Evolutionary conservation across 2,113 vertebrate genomes (phyloP), one percentile per base, ranked within the genome.

Genomic region (Cinclus cinclus): DNA sequence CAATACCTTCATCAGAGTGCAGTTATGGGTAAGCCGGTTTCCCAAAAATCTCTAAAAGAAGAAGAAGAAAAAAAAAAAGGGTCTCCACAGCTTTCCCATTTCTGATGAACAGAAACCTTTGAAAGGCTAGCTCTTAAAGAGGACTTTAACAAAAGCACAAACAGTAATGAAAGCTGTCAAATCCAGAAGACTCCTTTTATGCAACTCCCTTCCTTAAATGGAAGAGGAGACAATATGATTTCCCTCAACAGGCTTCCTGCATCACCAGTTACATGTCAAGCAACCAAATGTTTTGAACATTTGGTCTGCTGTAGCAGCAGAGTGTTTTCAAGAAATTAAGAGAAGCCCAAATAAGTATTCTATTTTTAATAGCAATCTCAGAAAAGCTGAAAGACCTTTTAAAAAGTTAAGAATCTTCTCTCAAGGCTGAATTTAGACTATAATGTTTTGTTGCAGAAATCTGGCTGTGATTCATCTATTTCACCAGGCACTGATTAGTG

Each of bases 81-180:
- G 35, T 71, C 68, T 90, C 70, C 85, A 85, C 50, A 83, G 81
- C 78, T 80, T 95, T 93, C 69, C 69, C 60, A 25, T 53, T 90
- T 82, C 64, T 84, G 78, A 89, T 24, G 15, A 94, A 83, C 71
- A 87, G 82, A 46, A 63, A 53, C 44, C 46, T 90, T 70, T 69
- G 63, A 83, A 71, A 41, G 19, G 46, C 49, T 73, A 69, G 25
- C 46, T 87, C 85, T 77, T 76, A 46, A 55, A 60, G 42, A 55
- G 64, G n/a, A 69, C 47, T 64, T n/a, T 52, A 94, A 67, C 55
- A 65, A 64, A 81, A 80, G 25, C 6, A 9, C 47, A 73, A 84
- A 87, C 49, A 85, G 52, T 41, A 83, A 52, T 6, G 22, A 76
- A 68, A 80, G 33, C 47, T 75, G 65, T 58, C 35, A 83, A 63